Base-by-base conservation (phyloP, 1,140 invertebrate species). In the Chrysoperla carnea region DNA sequence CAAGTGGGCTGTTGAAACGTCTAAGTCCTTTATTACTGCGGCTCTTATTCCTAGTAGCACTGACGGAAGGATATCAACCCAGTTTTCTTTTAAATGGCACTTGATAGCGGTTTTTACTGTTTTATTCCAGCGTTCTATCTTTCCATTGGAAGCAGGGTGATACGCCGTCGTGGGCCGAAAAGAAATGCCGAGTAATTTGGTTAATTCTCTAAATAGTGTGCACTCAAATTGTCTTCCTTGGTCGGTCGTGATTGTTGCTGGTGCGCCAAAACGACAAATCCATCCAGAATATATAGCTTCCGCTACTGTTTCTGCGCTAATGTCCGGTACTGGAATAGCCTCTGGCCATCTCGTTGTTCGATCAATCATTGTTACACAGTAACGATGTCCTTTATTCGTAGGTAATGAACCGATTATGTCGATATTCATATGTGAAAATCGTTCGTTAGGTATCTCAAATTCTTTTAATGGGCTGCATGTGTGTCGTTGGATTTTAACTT, bases 181-280 rank as follows among this genome's bases (percentile, higher is more conserved):
- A 27, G 37, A 39, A 11, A 40, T 44, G 17, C 29, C 29, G 29
- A 31, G 23, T 33, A 4, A 7, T 45, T 44, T 1, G 13, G 48
- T 11, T 17, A 41, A 14, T 31, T 48, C 27, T 0, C 35, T 37
- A 39, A 54, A 56, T 0, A 56, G 12, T 4, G 46, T 11, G 0
- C 54, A 50, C 35, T 59, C 52, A 41, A 66, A 63, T 39, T 65
- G 56, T 28, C 37, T 42, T 9, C 58, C 57, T 36, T 54, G 51
- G 39, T 66, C 59, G 4, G 52, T 31, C 44, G 37, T n/a, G n/a
- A n/a, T n/a, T n/a, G n/a, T n/a, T n/a, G n/a, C n/a, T 1, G 53
- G 56, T 2, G 44, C 38, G 2, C 54, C 53, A 46, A 48, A 56
- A n/a, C 49, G 39, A 17, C 45, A 41, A 28, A 56, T 44, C 51